Evolutionary conservation across 2,888 invertebrate species (phyloP), one percentile per base, ranked within the genome.

Genomic region (Entomobrya proxima): DNA sequence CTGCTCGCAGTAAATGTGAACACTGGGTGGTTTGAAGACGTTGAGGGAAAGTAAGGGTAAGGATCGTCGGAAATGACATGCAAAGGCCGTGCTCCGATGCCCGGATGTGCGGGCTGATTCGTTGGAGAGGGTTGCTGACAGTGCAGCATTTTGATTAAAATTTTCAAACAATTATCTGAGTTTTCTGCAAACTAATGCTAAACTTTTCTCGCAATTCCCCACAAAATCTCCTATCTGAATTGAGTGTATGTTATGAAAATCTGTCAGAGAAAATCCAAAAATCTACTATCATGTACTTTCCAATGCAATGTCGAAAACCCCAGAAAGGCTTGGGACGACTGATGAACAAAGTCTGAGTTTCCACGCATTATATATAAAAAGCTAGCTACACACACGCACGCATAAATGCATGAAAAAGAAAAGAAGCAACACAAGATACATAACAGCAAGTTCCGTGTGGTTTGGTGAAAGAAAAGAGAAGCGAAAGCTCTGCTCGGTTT

Each of bases 1-100:
- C 80, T 87, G 21, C 85, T 87, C 18, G 52, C 69, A 6, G 87
- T 87, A 50, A 87, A 85, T 0, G 81, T 87, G 52, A 87, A 87
- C 30, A 87, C 81, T 1, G 87, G 87, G 37, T 35, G 69, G 11
- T 72, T 84, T 4, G 78, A 76, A 40, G 83, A 55, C n/a, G 77
- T 55, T 0, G 72, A 52, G 9, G 84, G 78, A 30, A 30, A 84
- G 21, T 61, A 84, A 0, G 84, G 84, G 32, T 84, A 84, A 9
- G 84, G 84, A 30, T 84, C 84, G 0, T 84, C 78, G 0, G 84
- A 84, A 72, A 84, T 84, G 40, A 78, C 72, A 27, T 84, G 78
- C 3, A 35, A 44, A 24, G 84, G 84, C 47, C 84, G 24, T 3
- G 50, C 78, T 5, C 37, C 84, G 37, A 84, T 72, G 5, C 84